These are phyloP conservation scores for Littorina saxatilis DNA, from an alignment of 1,140 invertebrate genomes.

Conservation along the genomic window DNA sequence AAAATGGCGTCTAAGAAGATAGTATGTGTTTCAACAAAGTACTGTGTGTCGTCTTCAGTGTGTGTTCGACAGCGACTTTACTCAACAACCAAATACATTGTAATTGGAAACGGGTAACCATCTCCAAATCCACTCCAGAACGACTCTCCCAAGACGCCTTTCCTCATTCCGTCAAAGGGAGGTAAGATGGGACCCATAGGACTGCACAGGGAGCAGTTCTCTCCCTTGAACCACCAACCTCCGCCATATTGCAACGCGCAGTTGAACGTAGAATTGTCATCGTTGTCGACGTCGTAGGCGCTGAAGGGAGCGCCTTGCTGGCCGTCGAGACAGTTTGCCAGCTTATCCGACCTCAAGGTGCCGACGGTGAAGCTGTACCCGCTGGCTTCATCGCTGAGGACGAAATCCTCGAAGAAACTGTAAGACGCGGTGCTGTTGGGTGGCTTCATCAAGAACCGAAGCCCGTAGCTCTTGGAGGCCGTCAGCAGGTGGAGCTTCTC, in stretches of 20 bases:
- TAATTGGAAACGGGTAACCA: neutral
- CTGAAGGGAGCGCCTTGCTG: slow-evolving; percentile 15
- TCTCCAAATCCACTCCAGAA: neutral
- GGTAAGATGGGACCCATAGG: slow-evolving; percentile 14
- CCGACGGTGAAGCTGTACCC: neutral
- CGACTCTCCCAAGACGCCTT: neutral
- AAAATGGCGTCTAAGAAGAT: no score
- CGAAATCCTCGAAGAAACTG: neutral
- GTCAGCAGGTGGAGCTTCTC: slow-evolving; percentile 32
- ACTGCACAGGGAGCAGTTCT: slow-evolving; percentile 31
- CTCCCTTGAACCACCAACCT: slow-evolving; percentile 38
- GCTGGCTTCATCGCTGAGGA: neutral
- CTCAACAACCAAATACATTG: neutral
- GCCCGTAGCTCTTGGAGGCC: neutral
- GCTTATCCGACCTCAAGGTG: neutral
- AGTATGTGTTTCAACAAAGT: no score
- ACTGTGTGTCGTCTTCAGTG: no score
- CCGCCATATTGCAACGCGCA: slow-evolving; percentile 22
- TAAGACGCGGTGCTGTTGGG: neutral
- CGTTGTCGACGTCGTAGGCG: slow-evolving; percentile 40
- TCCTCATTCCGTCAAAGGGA: neutral
- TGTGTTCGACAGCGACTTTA: no score
- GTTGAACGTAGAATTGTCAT: neutral
- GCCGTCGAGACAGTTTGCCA: slow-evolving; percentile 10
- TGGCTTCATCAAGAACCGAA: slow-evolving; percentile 2